Base-by-base conservation (phyloP, 2,888 invertebrate genomes). In the Germaria angustata region DNA sequence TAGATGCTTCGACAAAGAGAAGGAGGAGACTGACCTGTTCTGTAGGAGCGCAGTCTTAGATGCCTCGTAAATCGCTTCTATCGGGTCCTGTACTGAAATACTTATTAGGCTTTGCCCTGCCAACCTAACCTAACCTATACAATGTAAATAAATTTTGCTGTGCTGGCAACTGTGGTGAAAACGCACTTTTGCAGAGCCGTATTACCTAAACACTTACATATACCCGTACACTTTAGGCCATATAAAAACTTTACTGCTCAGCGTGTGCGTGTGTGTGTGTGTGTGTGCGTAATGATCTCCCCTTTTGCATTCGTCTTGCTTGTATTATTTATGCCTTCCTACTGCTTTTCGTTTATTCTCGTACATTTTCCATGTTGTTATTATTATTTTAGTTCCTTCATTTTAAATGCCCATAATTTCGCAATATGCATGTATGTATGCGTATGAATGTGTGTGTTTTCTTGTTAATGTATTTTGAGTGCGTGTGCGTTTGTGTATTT, bases 101-200 rank as follows among this genome's bases (percentile, higher is more conserved):
- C n/a, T n/a, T n/a, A n/a, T n/a, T n/a, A n/a, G n/a, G n/a, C n/a
- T n/a, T n/a, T n/a, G n/a, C n/a, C n/a, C n/a, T n/a, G n/a, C n/a
- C n/a, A n/a, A n/a, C n/a, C n/a, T n/a, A n/a, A n/a, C n/a, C n/a
- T n/a, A n/a, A n/a, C n/a, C n/a, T n/a, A n/a, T n/a, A n/a, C n/a
- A n/a, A n/a, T n/a, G n/a, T n/a, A n/a, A n/a, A n/a, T n/a, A n/a
- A n/a, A n/a, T n/a, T n/a, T n/a, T n/a, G n/a, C n/a, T n/a, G n/a
- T n/a, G n/a, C n/a, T n/a, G n/a, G n/a, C n/a, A n/a, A n/a, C n/a
- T n/a, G n/a, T n/a, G n/a, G n/a, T n/a, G n/a, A n/a, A 80, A 80
- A 80, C 82, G 79, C 76, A 83, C 71, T 82, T 80, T 76, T 76
- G 66, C 82, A 66, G 36, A 76, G 34, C 55, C 71, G 46, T 39